Evolutionary conservation across 2,797 vertebrate genomes (phyloP).

Genomic region (Lagodon rhomboides): DNA sequence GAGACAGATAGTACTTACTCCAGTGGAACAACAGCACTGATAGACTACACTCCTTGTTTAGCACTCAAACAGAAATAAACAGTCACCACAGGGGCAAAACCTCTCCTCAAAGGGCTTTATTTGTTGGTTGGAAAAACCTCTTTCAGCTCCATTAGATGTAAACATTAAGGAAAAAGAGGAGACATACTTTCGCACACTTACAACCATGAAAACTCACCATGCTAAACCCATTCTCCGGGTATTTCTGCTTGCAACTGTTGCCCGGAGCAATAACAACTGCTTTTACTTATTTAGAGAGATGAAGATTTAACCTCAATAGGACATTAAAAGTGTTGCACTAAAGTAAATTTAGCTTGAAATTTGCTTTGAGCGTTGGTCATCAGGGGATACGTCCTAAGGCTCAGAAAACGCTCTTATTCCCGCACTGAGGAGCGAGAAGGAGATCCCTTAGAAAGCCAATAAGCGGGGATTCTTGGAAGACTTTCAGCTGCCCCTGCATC

Average conservation of each 20-base stretch:
- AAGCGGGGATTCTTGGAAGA: no score
- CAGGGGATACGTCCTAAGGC: no score
- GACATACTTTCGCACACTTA: neutral
- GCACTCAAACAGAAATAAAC: constrained; percentile 55
- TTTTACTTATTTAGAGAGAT: neutral
- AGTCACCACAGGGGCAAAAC: constrained; percentile 26
- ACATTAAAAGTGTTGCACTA: neutral
- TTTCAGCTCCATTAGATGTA: constrained; percentile 36
- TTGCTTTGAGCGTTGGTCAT: no score
- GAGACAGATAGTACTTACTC: constrained; percentile 53
- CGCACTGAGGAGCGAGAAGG: no score
- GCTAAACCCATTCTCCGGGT: neutral
- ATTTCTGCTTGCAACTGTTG: constrained; percentile 9
- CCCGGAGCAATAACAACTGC: neutral
- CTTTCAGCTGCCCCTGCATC: no score
- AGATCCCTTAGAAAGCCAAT: no score
- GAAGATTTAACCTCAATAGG: neutral
- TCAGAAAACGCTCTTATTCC: no score
- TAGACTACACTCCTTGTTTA: constrained; percentile 44
- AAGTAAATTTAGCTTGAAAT: constrained; percentile 7
- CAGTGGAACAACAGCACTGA: constrained; percentile 49
- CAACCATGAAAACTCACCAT: constrained; percentile 24
- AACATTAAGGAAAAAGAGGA: constrained; percentile 7
- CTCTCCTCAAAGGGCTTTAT: constrained; percentile 24
- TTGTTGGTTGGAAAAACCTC: constrained; percentile 26